Percentiles rank a stretch among this genome's conserved stretches.
phyloP scores from a whole-genome alignment of 2,888 invertebrate genomes.

The Hofmannophila pseudospretella region DNA sequence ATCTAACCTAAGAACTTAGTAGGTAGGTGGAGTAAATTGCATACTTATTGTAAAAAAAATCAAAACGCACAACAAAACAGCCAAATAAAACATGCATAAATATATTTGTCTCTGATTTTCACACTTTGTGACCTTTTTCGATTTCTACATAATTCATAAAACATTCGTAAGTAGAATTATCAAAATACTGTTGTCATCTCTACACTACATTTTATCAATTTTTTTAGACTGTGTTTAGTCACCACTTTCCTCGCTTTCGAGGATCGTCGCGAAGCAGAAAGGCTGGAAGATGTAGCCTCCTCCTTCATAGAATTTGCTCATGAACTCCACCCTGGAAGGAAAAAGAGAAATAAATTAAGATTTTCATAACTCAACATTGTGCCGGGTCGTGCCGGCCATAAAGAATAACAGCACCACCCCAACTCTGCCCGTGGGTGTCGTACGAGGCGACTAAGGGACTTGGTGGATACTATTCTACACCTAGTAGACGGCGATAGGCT shows the following conservation, averaged over 20 bases:
- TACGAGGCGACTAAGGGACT: no score
- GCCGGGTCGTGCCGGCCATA: no score
- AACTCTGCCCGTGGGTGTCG: no score
- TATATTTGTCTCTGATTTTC: conserved; percentile 43
- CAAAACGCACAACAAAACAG: conserved; percentile 35
- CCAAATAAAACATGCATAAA: conserved; percentile 48
- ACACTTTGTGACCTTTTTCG: conserved; percentile 49
- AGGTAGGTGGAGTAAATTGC: background rate
- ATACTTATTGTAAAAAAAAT: conserved; percentile 6
- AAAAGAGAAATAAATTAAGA: conserved; percentile 5
- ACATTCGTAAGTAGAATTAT: conserved; percentile 6
- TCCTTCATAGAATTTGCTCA: conserved; percentile 95
- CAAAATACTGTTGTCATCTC: conserved; percentile 49
- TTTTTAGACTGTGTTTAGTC: conserved; percentile 44
- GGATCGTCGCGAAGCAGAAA: conserved; percentile 89
- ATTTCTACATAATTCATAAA: conserved; percentile 14
- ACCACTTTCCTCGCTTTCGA: conserved; percentile 75
- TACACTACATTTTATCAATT: conserved; percentile 23
- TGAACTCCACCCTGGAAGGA: conserved; percentile 92
- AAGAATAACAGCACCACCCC: no score
- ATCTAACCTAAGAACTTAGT: conserved; percentile 82
- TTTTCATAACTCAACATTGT: background rate
- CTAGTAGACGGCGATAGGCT: no score
- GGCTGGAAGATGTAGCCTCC: conserved; percentile 90
- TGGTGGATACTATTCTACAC: no score